Percentiles rank a stretch among this genome's conserved stretches.
Evolutionary conservation across 2,888 invertebrate species (phyloP).

Genomic region (Deroplatys truncata): DNA sequence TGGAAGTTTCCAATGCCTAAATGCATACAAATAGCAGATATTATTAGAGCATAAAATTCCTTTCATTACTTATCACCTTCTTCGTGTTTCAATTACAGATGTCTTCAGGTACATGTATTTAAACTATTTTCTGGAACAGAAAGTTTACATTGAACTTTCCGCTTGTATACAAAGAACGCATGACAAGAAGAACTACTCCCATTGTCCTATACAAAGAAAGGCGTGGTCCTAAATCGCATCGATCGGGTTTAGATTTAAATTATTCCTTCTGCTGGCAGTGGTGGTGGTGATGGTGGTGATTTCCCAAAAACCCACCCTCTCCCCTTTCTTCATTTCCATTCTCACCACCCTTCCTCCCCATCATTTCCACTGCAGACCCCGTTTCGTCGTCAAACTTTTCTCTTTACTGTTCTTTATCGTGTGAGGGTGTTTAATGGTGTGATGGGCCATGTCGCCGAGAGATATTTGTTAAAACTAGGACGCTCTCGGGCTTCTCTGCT

Average conservation of each 20-base stretch:
- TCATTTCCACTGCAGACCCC: neutral
- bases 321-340: neutral
- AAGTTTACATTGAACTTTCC: neutral
- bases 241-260: slow-evolving; percentile 26
- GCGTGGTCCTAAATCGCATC: slow-evolving; percentile 1
- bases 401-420: neutral
- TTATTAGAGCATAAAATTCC: too few species aligned
- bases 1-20: too few species aligned
- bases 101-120: too few species aligned
- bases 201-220: neutral
- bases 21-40: too few species aligned
- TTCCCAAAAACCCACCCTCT: neutral
- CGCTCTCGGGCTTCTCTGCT: neutral
- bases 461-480: neutral
- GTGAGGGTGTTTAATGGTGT: neutral
- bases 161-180: neutral
- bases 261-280: neutral
- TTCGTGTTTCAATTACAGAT: too few species aligned
- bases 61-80: too few species aligned
- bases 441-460: neutral
- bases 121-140: too few species aligned
- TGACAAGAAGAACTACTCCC: neutral
- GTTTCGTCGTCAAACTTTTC: neutral
- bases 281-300: neutral
- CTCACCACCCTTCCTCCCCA: neutral